Base-by-base conservation (phyloP, 2,888 invertebrate species). In the Belgica antarctica region DNA sequence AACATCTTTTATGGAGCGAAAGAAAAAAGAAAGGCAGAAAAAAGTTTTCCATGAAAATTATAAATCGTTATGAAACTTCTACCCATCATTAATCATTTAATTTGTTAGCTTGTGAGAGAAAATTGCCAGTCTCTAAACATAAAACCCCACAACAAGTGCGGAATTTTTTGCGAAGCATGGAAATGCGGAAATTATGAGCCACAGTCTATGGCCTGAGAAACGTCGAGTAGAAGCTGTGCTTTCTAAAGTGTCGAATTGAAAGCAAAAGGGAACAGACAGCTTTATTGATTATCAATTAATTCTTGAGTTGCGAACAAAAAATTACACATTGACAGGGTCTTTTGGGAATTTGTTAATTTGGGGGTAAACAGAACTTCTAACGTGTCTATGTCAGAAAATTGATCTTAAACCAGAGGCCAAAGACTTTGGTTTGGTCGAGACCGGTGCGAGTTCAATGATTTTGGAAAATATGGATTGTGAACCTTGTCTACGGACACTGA, bases 261-360 rank as follows among this genome's bases (percentile, higher is more conserved):
- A 47, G 10, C 57, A 19, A 27, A 59, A 59, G 15, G 41, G 41
- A 15, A 15, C 63, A 63, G 63, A 63, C 36, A 41, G 24, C 7
- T 41, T 63, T 63, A 63, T 63, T 25, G 63, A 63, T 63, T 63
- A 31, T 63, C 63, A 36, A 63, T 63, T 63, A 63, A 52, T 52
- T 34, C 7, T 8, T 34, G 10, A 8, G 24, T 52, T 19, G 17
- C 15, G 52, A 19, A 10, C 10, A 10, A 52, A 52, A 46, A 52
- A 4, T 22, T 52, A 10, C 15, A 24, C 7, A 52, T 2, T 22
- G 52, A 52, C 24, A 52, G 15, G 12, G 8, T 24, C 7, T 24
- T 3, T 52, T 17, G 22, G 22, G 12, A 15, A 15, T n/a, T 7
- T 24, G 24, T 17, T 52, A 22, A 52, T 52, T 52, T 34, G 34